Base-by-base conservation (phyloP, 2,113 vertebrate genomes). In the Antennarius striatus region DNA sequence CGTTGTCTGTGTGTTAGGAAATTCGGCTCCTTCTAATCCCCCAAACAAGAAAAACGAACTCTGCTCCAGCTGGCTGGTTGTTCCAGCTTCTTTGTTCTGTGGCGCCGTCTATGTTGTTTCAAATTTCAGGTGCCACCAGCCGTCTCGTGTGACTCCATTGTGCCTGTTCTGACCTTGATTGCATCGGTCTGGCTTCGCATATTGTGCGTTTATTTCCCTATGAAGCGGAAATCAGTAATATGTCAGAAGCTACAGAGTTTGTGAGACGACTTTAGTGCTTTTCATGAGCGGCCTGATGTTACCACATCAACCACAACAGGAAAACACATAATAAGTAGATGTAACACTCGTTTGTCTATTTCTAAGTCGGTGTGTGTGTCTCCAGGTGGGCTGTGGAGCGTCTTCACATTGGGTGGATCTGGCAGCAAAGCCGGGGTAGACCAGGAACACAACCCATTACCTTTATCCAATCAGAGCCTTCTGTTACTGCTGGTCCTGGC, bases 401-500 rank as follows among this genome's bases (percentile, higher is more conserved):
- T 99, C 64, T 96, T 99, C 85, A 98, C 97, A 0, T 88, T 99
- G 12, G 98, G 98, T 0, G 95, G 95, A 1, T 94, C 91, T 47
- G 94, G 94, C 68, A 95, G 93, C 85, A 97, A 93, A 81, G 52
- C 91, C 0, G 68, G 91, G 0, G 6, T 85, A 0, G 91, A 95
- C 52, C 91, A 95, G 67, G 96, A 97, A 14, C 94, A 94, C 30
- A 89, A 95, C 68, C 95, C 94, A 0, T 95, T 97, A 28, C 96
- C 97, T 1, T 91, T 99, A 39, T 97, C 96, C 82, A 98, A 94
- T 91, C 98, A 98, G 90, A 99, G 98, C 62, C 94, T 99, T 5
- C 86, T 98, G 72, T 90, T 99, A n/a, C 92, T 99, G 52, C 90
- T 99, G 68, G 94, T 96, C 12, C 64, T 99, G 56, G 94, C 95